A percentile compares a stretch with the other conserved stretches of the same genome.
Conservation (phyloP, 2,888 invertebrate genomes). For the Dryocosmus kuriphilus region DNA sequence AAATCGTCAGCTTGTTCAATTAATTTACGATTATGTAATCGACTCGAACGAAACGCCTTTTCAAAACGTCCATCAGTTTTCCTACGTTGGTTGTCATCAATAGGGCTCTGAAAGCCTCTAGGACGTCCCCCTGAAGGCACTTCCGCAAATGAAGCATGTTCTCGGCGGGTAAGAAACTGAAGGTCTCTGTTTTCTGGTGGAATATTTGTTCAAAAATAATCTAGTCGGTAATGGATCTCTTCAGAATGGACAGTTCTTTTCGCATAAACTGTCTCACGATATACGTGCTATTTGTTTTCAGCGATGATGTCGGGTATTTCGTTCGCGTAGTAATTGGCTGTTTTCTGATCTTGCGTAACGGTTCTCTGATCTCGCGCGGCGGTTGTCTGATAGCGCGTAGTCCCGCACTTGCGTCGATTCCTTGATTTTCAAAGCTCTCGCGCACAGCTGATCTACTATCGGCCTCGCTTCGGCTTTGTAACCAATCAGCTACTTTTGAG, state of each 20-base stretch:
- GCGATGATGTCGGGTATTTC: no score
- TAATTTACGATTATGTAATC: slow-evolving; percentile 3
- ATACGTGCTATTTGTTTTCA: neutral
- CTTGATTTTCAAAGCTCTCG: no score
- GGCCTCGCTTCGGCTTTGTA: no score
- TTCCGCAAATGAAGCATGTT: slow-evolving; percentile 5
- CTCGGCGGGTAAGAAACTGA: neutral
- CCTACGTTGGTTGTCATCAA: neutral
- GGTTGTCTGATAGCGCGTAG: no score
- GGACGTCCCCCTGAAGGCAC: slow-evolving; percentile 2
- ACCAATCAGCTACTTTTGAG: no score
- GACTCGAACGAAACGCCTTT: neutral
- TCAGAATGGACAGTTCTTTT: slow-evolving; percentile 2
- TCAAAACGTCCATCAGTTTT: neutral
- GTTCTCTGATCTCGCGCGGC: no score
- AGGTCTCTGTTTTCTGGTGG: neutral
- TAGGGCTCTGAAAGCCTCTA: neutral
- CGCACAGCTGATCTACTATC: no score
- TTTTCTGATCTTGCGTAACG: no score
- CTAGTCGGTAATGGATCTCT: neutral
- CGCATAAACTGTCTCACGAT: neutral
- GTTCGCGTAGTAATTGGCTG: no score
- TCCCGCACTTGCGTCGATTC: no score
- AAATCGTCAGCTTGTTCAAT: neutral
- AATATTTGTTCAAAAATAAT: neutral